Percentiles rank a stretch among this genome's conserved stretches.
These are phyloP conservation scores for Lymantria dispar DNA, from an alignment of 2,888 invertebrate genomes.

Conservation along the genomic window DNA sequence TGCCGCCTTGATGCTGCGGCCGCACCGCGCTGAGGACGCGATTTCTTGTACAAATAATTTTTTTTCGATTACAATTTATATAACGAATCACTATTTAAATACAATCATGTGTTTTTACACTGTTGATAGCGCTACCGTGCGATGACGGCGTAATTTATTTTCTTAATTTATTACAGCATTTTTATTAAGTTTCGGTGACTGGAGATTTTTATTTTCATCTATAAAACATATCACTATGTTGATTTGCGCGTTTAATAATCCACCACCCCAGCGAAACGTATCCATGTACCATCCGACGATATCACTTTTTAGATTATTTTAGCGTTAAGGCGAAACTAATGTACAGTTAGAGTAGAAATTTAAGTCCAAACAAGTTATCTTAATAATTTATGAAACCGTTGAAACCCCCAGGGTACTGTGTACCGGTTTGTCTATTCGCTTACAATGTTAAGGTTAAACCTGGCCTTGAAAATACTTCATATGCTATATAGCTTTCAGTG, in stretches of 20 bases:
- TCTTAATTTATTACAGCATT: conserved; percentile 61
- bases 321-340: conserved; percentile 84
- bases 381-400: conserved; percentile 74
- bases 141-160: conserved; percentile 63
- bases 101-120: conserved; percentile 54
- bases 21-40: conserved; percentile 56
- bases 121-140: conserved; percentile 62
- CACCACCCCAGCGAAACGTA: conserved; percentile 50
- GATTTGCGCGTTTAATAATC: conserved; percentile 62
- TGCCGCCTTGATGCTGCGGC: conserved; percentile 76
- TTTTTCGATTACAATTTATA: conserved; percentile 57
- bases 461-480: conserved; percentile 58
- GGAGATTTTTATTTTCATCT: conserved; percentile 54
- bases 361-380: conserved; percentile 80
- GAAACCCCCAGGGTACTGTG: conserved; percentile 71
- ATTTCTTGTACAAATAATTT: conserved; percentile 51
- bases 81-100: conserved; percentile 54
- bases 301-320: conserved; percentile 81
- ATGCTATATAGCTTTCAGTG: conserved; percentile 72
- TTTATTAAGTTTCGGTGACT: conserved; percentile 62
- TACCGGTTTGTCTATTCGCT: conserved; percentile 59
- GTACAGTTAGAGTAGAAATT: conserved; percentile 83
- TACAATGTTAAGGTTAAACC: conserved; percentile 65
- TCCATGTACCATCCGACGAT: conserved; percentile 70
- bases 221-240: conserved; percentile 70